Evolutionary conservation across 1,140 invertebrate species (phyloP).

Genomic region (Melanaphis sacchari): DNA sequence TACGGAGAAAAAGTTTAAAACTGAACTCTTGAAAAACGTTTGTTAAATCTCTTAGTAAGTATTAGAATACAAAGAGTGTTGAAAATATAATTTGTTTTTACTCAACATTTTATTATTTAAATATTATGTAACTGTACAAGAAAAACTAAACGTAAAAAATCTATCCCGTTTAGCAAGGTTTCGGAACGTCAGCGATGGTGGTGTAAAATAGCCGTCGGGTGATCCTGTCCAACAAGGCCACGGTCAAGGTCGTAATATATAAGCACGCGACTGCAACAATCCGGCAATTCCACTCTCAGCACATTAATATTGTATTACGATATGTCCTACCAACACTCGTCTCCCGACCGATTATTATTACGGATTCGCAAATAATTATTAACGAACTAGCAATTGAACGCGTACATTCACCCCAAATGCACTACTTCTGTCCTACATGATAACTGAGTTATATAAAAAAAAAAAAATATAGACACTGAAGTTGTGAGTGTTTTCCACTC

Average conservation of each 20-base stretch:
- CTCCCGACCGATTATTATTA: not conserved
- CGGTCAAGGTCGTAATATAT: conserved; percentile 20
- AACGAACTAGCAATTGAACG: not conserved
- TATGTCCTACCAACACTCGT: not conserved
- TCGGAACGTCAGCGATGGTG: not conserved
- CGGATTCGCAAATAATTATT: not conserved
- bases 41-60: not conserved
- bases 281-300: not conserved
- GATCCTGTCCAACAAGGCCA: not conserved
- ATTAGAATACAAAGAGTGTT: not conserved
- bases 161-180: not conserved
- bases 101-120: not conserved
- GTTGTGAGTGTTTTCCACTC: not conserved
- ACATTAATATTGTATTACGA: not conserved
- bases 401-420: not conserved
- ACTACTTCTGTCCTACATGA: not conserved
- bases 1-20: not conserved
- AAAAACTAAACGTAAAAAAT: not conserved
- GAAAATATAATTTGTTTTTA: not conserved
- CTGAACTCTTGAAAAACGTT: not conserved
- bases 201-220: not conserved
- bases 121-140: not conserved
- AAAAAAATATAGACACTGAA: not conserved
- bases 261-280: not conserved
- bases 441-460: not conserved